Percentiles rank a stretch among this genome's conserved stretches.
Evolutionary conservation across 2,797 vertebrate genomes (phyloP).

Genomic region (Clangula hyemalis): DNA sequence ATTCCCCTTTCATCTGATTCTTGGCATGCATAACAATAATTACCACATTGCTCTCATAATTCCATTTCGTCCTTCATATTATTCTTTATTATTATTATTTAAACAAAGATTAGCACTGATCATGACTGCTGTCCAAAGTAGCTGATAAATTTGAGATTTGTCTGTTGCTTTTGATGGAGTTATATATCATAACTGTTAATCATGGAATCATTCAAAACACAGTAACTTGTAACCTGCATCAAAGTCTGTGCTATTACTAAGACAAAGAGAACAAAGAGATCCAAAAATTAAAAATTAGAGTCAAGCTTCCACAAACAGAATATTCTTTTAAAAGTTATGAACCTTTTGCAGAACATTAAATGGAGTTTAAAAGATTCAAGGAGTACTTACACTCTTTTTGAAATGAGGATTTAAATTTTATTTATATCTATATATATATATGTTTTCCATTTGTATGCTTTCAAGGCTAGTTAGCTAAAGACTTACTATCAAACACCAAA

Average conservation of each 20-base stretch:
- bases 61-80: not conserved
- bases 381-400: not conserved
- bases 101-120: not conserved
- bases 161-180: not conserved
- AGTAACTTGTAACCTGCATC: not conserved
- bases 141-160: not conserved
- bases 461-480: not conserved
- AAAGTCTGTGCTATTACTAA: not conserved
- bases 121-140: not conserved
- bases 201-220: not conserved
- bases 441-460: not conserved
- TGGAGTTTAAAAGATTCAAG: not conserved
- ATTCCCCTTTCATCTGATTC: not conserved
- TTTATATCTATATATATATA: too few relatives aligned
- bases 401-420: not conserved
- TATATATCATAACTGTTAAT: not conserved
- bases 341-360: not conserved
- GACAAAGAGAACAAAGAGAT: not conserved
- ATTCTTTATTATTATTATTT: not conserved
- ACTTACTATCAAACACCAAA: not conserved
- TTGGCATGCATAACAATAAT: not conserved
- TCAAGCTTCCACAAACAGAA: not conserved
- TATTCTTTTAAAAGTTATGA: not conserved
- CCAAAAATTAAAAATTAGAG: rapidly evolving
- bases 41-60: not conserved